Conservation (phyloP, 2,888 invertebrate species). For the Lacanobia wlatinum region DNA sequence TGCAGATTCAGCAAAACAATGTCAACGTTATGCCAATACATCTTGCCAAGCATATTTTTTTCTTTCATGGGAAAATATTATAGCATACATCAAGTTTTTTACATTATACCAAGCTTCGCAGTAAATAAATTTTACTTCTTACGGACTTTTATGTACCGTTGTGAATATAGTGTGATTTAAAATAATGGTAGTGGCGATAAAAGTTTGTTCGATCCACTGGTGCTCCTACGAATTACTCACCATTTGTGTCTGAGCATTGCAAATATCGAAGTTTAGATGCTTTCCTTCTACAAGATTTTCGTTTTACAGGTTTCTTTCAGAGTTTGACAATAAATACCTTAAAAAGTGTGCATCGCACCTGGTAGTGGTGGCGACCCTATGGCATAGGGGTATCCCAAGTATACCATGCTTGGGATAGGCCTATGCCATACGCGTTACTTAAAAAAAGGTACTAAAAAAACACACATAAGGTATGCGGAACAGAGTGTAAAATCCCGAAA, state of each 20-base stretch:
- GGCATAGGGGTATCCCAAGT: too few relatives aligned
- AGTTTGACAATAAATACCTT: not conserved
- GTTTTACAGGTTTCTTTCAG: not conserved
- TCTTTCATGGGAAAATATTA: slow-evolving; percentile 35
- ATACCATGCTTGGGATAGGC: too few relatives aligned
- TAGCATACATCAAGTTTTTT: slow-evolving; percentile 43
- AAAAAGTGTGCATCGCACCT: too few relatives aligned
- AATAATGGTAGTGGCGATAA: slow-evolving; percentile 37
- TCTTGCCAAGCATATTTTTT: not conserved
- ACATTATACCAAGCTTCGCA: slow-evolving; percentile 35
- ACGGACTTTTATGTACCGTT: slow-evolving; percentile 31
- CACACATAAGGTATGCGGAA: too few relatives aligned
- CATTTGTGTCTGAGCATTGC: not conserved
- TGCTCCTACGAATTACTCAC: not conserved
- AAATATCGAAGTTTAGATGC: not conserved
- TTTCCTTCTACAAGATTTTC: not conserved
- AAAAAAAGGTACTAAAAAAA: too few relatives aligned
- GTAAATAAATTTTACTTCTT: slow-evolving; percentile 43
- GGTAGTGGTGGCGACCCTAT: too few relatives aligned
- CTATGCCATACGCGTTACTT: too few relatives aligned
- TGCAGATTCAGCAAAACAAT: not conserved
- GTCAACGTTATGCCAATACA: not conserved
- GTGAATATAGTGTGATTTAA: slow-evolving; percentile 42
- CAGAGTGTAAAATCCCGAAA: too few relatives aligned
- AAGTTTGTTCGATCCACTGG: not conserved